These are phyloP conservation scores for Lasaia peninsularis DNA, from an alignment of 1,140 invertebrate species.

Conservation along the genomic window DNA sequence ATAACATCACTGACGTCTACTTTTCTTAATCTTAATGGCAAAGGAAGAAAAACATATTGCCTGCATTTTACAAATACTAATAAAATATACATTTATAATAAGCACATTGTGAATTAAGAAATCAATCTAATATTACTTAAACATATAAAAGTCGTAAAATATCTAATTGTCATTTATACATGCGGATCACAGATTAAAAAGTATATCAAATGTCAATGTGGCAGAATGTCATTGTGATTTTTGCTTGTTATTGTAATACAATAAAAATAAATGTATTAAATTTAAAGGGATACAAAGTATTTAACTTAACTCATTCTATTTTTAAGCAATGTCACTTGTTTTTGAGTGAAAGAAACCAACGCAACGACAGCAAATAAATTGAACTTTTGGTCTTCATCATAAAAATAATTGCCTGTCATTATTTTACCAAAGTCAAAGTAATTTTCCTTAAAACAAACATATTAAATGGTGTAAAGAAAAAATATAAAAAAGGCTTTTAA, in stretches of 20 bases:
- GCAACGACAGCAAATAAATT: too few species aligned
- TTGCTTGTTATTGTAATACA: background rate
- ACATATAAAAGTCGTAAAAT: constrained; percentile 10
- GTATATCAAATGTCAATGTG: constrained; percentile 18
- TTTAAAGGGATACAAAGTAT: too few species aligned
- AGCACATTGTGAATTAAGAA: constrained; percentile 3
- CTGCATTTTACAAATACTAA: constrained; percentile 5
- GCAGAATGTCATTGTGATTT: background rate
- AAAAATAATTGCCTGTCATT: too few species aligned
- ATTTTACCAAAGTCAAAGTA: too few species aligned
- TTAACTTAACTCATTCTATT: too few species aligned
- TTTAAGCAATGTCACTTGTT: too few species aligned
- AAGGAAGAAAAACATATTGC: constrained; percentile 10
- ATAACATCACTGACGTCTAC: constrained; percentile 36
- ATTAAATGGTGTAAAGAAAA: too few species aligned
- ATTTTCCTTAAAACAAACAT: too few species aligned
- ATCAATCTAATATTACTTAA: constrained; percentile 4
- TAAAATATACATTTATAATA: constrained; percentile 12
- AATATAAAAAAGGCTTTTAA: too few species aligned
- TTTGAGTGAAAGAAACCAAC: too few species aligned
- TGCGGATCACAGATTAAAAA: constrained; percentile 24
- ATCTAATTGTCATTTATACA: constrained; percentile 8
- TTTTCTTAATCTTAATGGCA: constrained; percentile 11
- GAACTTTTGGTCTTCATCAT: too few species aligned
- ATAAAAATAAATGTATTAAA: too few species aligned